These are phyloP conservation scores for Enteromius trimaculatus DNA, from an alignment of 2,797 vertebrate species.

Conservation along the genomic window DNA sequence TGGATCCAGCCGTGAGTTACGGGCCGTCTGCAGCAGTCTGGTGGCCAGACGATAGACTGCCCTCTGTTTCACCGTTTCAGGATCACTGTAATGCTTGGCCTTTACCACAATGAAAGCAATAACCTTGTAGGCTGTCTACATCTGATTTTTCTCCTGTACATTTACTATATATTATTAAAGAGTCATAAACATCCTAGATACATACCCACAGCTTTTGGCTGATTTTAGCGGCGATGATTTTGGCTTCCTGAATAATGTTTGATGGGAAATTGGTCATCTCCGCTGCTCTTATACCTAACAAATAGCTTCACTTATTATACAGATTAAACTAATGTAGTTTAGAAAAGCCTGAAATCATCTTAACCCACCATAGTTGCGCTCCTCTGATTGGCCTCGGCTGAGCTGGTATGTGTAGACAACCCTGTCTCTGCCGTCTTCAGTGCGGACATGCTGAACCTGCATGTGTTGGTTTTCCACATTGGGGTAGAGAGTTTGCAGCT, in stretches of 20 bases:
- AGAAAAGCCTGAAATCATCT: not conserved
- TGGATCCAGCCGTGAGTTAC: conserved; percentile 89
- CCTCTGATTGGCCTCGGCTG: conserved; percentile 87
- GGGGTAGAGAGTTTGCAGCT: conserved; percentile 88
- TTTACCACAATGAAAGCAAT: conserved; percentile 61
- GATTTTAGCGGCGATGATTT: conserved; percentile 81
- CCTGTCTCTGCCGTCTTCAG: conserved; percentile 77
- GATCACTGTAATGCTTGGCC: conserved; percentile 83
- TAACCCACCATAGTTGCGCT: conserved; percentile 76
- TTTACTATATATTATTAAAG: not conserved
- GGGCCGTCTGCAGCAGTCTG: conserved; percentile 88
- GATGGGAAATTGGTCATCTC: conserved; percentile 88
- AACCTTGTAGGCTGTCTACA: not conserved
- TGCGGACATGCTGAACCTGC: conserved; percentile 89
- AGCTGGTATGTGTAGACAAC: conserved; percentile 89
- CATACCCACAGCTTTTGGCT: conserved; percentile 87
- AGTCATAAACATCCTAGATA: not conserved
- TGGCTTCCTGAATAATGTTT: conserved; percentile 85
- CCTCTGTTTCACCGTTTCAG: conserved; percentile 81
- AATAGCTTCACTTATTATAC: conserved; percentile 35
- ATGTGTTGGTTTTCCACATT: conserved; percentile 96
- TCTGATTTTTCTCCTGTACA: not conserved
- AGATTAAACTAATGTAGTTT: not conserved
- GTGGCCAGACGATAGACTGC: conserved; percentile 86
- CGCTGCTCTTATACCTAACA: conserved; percentile 89